phyloP scores from a whole-genome alignment of 2,113 vertebrate genomes.

The Lanius ludovicianus region DNA sequence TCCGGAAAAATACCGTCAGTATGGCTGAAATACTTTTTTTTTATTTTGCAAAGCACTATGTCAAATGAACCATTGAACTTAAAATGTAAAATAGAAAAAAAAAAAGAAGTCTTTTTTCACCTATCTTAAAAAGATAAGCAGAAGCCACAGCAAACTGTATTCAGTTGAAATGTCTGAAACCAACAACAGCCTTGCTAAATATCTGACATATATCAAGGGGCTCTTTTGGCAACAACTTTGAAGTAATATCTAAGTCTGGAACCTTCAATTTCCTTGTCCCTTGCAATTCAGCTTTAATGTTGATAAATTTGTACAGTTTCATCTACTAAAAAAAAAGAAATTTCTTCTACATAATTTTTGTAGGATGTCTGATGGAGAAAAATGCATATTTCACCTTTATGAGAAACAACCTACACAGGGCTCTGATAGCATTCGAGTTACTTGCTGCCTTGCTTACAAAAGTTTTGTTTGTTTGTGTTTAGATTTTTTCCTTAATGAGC shows the following conservation, averaged over 20 bases:
- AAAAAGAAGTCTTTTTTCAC: not conserved
- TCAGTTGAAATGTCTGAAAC: not conserved
- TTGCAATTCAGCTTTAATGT: conserved; percentile 4
- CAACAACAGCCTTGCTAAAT: not conserved
- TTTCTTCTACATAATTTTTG: not conserved
- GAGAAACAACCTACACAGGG: not conserved
- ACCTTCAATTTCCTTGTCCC: not conserved
- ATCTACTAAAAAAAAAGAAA: not conserved
- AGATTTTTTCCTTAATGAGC: not conserved
- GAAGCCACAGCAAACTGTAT: not conserved
- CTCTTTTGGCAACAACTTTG: not conserved
- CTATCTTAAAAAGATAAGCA: not conserved
- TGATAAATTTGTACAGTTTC: not conserved
- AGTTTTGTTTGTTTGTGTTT: not conserved
- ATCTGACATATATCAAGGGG: not conserved
- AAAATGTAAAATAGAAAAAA: not conserved
- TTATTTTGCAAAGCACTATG: not conserved
- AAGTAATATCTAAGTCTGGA: not conserved
- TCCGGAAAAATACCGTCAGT: not conserved
- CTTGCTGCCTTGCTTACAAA: not conserved
- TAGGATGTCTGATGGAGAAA: not conserved
- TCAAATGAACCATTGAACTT: not conserved
- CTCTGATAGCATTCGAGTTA: not conserved
- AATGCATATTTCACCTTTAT: not conserved
- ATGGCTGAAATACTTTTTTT: not conserved